Evolutionary conservation across 2,113 vertebrate species (phyloP).

Genomic region (Hypanus sabinus): DNA sequence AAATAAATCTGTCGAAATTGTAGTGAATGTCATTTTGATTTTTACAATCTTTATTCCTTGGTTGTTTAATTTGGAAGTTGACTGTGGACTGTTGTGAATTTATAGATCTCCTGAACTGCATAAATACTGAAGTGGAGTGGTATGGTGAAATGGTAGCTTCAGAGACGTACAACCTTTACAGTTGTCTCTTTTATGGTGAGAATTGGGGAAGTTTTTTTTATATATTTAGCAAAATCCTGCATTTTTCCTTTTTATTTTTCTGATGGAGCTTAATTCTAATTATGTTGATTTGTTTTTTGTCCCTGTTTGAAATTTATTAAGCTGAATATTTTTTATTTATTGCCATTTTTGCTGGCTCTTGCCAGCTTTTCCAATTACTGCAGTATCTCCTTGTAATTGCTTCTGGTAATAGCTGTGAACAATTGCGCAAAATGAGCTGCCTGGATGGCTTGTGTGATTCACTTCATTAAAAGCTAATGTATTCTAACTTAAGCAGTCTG

Average conservation of each 20-base stretch:
- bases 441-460: constrained; percentile 94
- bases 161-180: background rate
- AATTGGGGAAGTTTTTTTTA: background rate
- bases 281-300: constrained; percentile 98
- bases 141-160: background rate
- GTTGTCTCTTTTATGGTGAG: background rate
- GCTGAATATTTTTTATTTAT: constrained; percentile 99
- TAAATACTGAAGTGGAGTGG: background rate
- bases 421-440: constrained; percentile 99
- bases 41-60: too few relatives aligned
- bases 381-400: constrained; percentile 99
- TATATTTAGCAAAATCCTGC: background rate
- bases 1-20: too few relatives aligned
- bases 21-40: too few relatives aligned
- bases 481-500: constrained; percentile 79
- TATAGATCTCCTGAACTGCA: background rate
- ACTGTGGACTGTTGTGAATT: background rate
- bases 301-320: constrained; percentile 94
- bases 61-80: background rate
- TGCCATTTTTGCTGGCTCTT: constrained; percentile 95
- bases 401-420: constrained; percentile 99
- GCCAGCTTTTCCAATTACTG: constrained; percentile 99
- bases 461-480: constrained; percentile 99
- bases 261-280: constrained; percentile 89
- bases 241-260: constrained; percentile 64